Base-by-base conservation (phyloP, 2,888 invertebrate genomes). In the Trypoxylon attenuatum region DNA sequence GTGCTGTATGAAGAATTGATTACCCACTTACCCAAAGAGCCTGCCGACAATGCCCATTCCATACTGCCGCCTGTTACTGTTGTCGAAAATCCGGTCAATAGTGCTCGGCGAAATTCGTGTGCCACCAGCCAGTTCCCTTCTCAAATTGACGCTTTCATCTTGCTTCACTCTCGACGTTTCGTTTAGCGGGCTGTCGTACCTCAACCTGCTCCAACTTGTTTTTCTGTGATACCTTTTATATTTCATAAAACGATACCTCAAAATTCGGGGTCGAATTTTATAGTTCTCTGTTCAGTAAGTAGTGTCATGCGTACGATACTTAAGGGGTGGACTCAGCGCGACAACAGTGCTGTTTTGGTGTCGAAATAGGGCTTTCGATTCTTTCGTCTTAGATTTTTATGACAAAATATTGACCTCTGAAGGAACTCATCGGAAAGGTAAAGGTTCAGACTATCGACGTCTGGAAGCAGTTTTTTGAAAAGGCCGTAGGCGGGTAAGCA, bases 51-150 rank as follows among this genome's bases (percentile, higher is more conserved):
- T 90, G 76, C 96, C 93, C 93, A 94, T 92, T 80, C 95, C 93
- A 86, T 92, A 94, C 86, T 94, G 93, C 79, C 97, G 91, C 68
- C 97, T 91, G 84, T 97, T 93, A 15, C 96, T 96, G 88, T 97
- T 96, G 87, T 97, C 96, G 67, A 95, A 91, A 13, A 96, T 92
- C n/a, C 94, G 93, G 82, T 96, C 95, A 58, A 97, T 89, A 77
- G 96, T 90, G 51, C 92, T 92, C 10, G 94, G 91, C 68, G 92
- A 92, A 76, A 96, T 94, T 70, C 95, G 90, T 42, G 89, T 89
- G 16, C 92, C 91, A 5, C 94, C 94, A 23, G 74, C 73, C 45
- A 79, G 61, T 60, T 85, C 83, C 39, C 80, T 78, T 49, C 83
- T 81, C n/a, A 82, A 65, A 51, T 77, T 78, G 43, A 82, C 77